phyloP scores from a whole-genome alignment of 2,888 invertebrate genomes.

The Monoplex corrugatus region DNA sequence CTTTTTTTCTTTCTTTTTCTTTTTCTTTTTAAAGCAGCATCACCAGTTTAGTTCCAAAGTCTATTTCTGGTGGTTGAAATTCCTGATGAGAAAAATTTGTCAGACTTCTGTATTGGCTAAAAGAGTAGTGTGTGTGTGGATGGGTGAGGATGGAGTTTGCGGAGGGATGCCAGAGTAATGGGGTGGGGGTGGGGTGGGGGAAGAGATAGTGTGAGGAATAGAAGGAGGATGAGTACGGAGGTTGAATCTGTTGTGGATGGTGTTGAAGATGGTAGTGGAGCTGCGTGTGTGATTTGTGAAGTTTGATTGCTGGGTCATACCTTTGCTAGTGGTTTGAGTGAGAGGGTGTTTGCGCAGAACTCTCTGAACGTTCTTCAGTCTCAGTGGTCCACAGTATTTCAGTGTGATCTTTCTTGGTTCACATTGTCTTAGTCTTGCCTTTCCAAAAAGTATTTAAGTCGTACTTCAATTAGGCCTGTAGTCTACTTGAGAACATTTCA shows the following conservation, averaged over 20 bases:
- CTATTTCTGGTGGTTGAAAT: constrained; percentile 21
- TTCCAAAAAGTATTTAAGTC: no score
- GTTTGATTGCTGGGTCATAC: constrained; percentile 22
- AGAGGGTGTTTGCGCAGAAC: constrained; percentile 1
- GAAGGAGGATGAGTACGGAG: not conserved
- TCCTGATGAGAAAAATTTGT: constrained; percentile 10
- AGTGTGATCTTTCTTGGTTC: not conserved
- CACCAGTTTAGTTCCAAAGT: not conserved
- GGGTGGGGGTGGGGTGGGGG: not conserved
- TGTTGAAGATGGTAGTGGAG: constrained; percentile 15
- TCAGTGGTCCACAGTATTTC: not conserved
- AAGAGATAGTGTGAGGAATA: not conserved
- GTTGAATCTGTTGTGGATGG: constrained; percentile 18
- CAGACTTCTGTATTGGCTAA: no score
- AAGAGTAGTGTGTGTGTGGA: no score
- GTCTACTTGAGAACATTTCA: not conserved
- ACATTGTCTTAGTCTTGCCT: no score
- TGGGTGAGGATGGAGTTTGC: not conserved
- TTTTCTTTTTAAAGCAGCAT: not conserved
- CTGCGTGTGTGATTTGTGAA: constrained; percentile 6
- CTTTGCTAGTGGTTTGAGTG: not conserved
- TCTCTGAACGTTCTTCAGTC: not conserved
- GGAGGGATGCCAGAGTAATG: not conserved
- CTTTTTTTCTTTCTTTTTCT: not conserved
- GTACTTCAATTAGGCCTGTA: no score